Evolutionary conservation across 2,888 invertebrate genomes (phyloP), one percentile per base, ranked within the genome.

Genomic region (Oscheius sp.): DNA sequence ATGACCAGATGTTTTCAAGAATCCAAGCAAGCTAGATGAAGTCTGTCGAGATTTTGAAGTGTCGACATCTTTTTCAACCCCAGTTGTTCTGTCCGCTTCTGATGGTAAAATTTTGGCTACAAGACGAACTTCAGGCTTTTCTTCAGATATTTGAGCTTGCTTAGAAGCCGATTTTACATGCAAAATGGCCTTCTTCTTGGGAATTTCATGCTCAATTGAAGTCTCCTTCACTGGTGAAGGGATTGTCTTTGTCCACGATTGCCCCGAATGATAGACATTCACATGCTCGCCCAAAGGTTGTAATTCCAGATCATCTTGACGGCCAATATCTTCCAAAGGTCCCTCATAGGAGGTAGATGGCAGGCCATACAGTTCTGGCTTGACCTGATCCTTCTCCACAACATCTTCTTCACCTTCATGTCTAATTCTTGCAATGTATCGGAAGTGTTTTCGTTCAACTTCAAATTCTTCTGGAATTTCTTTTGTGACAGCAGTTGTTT

Each of bases 331-430:
- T 49, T 75, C 73, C 2, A 77, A 56, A 13, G 72, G 69, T 53
- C 77, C 78, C n/a, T 72, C 72, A 55, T 75, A 75, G 7, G 66
- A 52, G 1, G 68, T 35, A 9, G 63, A 25, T 3, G 74, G 68
- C 64, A 78, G 69, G 7, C 55, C 59, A 46, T 77, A 80, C 46
- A 41, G 58, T 13, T 18, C 69, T 1, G 74, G 74, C 25, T 73
- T 69, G 23, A 77, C n/a, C 1, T 76, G 59, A 43, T 49, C 53
- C 43, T 70, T 27, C 12, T 68, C 74, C 41, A 74, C 70, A 35
- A 69, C 73, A 13, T 76, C 77, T 69, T 78, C 78, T n/a, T 76
- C 76, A n/a, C 77, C 78, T n/a, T 73, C 73, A 64, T 80, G 78
- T 0, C 74, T 68, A 43, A 68, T 41, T 9, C 80, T 72, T 13